Percentiles rank a stretch among this genome's conserved stretches.
Evolutionary conservation across 2,113 vertebrate genomes (phyloP).

Genomic region (Colistium nudipinnis): DNA sequence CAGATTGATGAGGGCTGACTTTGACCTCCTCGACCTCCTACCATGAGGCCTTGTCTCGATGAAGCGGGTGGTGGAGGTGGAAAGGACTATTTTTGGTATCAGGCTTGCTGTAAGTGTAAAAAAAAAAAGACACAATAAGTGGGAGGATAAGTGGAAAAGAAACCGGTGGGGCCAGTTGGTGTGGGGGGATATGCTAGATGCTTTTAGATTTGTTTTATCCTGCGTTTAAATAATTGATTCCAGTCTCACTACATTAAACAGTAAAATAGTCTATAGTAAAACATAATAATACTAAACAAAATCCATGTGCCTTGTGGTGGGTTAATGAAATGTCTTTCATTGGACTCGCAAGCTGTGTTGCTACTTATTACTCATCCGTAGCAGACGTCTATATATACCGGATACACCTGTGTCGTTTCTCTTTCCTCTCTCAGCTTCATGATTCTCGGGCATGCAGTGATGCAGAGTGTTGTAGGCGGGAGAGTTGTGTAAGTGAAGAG

Average conservation of each 20-base stretch:
- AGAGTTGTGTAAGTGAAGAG: slow-evolving; percentile 79
- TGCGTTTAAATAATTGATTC: neutral
- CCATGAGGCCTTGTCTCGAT: slow-evolving; percentile 41
- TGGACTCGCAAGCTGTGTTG: slow-evolving; percentile 33
- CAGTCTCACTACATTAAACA: neutral
- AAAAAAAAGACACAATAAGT: slow-evolving; percentile 47
- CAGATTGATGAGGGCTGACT: slow-evolving; percentile 64
- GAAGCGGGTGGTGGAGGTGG: slow-evolving; percentile 28
- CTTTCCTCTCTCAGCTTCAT: slow-evolving; percentile 38
- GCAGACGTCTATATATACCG: slow-evolving; percentile 52
- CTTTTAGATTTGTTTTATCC: neutral
- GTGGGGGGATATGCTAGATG: neutral
- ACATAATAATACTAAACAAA: no score
- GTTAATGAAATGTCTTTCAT: slow-evolving; percentile 3
- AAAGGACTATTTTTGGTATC: slow-evolving; percentile 58
- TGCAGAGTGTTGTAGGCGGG: slow-evolving; percentile 72
- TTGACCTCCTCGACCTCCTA: slow-evolving; percentile 53
- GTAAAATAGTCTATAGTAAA: no score
- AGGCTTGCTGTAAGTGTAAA: slow-evolving; percentile 25
- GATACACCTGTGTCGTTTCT: slow-evolving; percentile 16
- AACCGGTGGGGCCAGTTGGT: neutral
- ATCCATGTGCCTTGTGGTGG: slow-evolving; percentile 10
- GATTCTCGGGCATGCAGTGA: slow-evolving; percentile 70
- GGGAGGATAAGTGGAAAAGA: slow-evolving; percentile 3
- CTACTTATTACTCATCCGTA: slow-evolving; percentile 54